These are phyloP conservation scores for Lutjanus campechanus DNA, from an alignment of 2,797 vertebrate species.

Conservation along the genomic window DNA sequence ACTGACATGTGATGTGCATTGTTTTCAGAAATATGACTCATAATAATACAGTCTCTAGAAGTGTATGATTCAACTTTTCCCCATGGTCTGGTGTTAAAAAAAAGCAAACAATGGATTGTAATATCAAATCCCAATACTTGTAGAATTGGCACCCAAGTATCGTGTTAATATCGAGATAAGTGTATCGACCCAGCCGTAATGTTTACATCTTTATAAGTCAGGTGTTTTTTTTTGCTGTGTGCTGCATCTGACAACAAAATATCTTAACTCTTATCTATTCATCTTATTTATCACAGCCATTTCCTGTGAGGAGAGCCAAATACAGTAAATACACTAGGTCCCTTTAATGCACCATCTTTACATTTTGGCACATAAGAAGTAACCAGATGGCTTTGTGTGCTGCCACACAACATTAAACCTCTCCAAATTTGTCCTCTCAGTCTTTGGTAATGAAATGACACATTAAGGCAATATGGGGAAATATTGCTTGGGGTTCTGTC, in stretches of 20 bases:
- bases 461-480: constrained; percentile 5
- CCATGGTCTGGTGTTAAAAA: too few relatives aligned
- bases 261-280: not conserved
- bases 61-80: too few relatives aligned
- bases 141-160: too few relatives aligned
- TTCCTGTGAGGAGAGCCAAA: not conserved
- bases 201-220: not conserved
- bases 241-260: not conserved
- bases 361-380: not conserved
- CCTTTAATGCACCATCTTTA: not conserved
- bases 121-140: too few relatives aligned
- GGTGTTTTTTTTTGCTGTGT: not conserved
- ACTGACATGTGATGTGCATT: too few relatives aligned
- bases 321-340: not conserved
- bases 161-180: too few relatives aligned
- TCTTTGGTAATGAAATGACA: constrained; percentile 17
- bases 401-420: not conserved
- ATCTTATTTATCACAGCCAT: not conserved
- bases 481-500: constrained; percentile 3
- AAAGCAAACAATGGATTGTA: too few relatives aligned
- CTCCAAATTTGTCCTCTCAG: not conserved
- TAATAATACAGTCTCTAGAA: too few relatives aligned
- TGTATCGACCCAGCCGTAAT: too few relatives aligned
- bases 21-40: too few relatives aligned
- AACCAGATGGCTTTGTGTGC: not conserved